Conservation (phyloP, 2,113 vertebrate genomes). For the Podocnemis expansa region DNA sequence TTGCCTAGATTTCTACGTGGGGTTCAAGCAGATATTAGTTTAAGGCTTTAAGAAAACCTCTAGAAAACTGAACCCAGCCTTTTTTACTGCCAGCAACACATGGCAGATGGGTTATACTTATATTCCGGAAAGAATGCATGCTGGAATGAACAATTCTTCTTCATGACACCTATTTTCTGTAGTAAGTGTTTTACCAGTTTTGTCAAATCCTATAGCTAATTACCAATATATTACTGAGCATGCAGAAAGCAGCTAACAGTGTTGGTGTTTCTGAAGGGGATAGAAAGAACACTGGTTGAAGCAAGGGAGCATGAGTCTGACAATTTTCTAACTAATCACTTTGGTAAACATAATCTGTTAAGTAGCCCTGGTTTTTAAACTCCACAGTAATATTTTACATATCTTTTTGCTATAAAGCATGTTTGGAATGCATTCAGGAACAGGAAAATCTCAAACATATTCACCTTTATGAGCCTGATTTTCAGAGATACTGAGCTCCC, state of each 20-base stretch:
- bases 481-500: background rate
- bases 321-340: background rate
- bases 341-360: background rate
- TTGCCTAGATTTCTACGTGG: too few species aligned
- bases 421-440: background rate
- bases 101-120: background rate
- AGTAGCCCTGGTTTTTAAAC: background rate
- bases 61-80: too few species aligned
- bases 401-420: background rate
- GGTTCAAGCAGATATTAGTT: too few species aligned
- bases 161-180: background rate
- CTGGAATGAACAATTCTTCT: background rate
- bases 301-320: background rate
- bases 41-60: too few species aligned
- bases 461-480: background rate
- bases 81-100: too few species aligned
- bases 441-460: accelerated
- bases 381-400: background rate
- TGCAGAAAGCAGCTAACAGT: background rate
- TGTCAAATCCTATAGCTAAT: background rate
- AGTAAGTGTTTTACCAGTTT: background rate
- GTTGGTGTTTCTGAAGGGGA: background rate
- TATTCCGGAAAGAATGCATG: background rate
- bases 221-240: background rate
- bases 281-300: background rate